Base-by-base conservation (phyloP, 2,888 invertebrate genomes). In the Liodrosophila aerea region DNA sequence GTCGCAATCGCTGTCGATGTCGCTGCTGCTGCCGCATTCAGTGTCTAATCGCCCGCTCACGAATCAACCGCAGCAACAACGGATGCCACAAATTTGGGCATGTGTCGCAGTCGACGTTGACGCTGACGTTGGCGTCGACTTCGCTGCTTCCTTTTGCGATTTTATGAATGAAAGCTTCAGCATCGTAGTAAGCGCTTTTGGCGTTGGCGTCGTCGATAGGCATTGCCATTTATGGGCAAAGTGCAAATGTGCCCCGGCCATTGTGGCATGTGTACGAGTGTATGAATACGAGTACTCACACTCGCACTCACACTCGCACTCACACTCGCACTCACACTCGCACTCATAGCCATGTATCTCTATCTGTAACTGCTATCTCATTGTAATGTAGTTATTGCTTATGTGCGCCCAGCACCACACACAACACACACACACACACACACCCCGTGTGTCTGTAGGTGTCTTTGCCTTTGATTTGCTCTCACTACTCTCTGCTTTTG, bases 31-130 rank as follows among this genome's bases (percentile, higher is more conserved):
- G 47, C 16, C 16, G 30, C 49, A 27, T 39, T 31, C 12, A 15
- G 22, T 22, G 70, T 67, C 81, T 83, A 77, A 77, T 77, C 84
- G 77, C 60, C 58, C 59, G 76, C 84, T 84, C 76, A 78, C 84
- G 84, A 84, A 64, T 67, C 78, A 66, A 56, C 66, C 47, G 52
- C 66, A n/a, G 52, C 66, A n/a, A 58, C 75, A 82, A 73, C 85
- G 80, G 82, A 85, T 85, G 82, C 82, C 75, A 84, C 85, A 85
- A 80, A 77, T 80, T 85, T 80, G 80, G 80, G 67, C 80, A 80
- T 84, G 62, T 70, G 69, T 81, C 77, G 71, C 74, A 50, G 68
- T 1, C 30, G 69, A 76, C 77, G 71, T 71, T 47, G 68, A 1
- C 30, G 27, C 37, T 8, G 51, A 5, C 13, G 44, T 37, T 60